Percentiles rank a stretch among this genome's conserved stretches.
Evolutionary conservation across 2,113 vertebrate species (phyloP).

Genomic region (Trematocara zebra): DNA sequence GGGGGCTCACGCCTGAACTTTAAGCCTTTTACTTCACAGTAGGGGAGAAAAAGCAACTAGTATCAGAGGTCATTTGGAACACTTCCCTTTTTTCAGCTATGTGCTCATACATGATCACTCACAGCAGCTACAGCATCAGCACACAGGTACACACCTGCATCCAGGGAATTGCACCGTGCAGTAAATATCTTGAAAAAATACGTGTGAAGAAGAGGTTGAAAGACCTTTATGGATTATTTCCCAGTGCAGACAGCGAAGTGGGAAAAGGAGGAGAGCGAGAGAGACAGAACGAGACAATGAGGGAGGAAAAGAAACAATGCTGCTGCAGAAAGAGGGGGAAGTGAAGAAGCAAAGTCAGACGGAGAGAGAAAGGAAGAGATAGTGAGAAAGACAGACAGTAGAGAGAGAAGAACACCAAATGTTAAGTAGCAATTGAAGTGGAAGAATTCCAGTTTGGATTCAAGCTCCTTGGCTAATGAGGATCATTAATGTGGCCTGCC

Average conservation of each 20-base stretch:
- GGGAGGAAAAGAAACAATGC: neutral
- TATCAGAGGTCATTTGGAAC: conserved; percentile 40
- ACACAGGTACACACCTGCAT: neutral
- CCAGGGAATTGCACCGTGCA: neutral
- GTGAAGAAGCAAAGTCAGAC: neutral
- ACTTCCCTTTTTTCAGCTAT: conserved; percentile 9
- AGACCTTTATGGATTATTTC: conserved; percentile 33
- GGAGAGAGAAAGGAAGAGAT: neutral
- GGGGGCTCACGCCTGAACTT: conserved; percentile 46
- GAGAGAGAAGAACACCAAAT: conserved; percentile 19
- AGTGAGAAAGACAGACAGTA: neutral
- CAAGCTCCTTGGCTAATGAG: conserved; percentile 52
- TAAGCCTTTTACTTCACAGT: conserved; percentile 47
- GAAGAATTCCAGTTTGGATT: conserved; percentile 53
- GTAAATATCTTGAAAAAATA: conserved; percentile 37
- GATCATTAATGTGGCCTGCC: conserved; percentile 51
- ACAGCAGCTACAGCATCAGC: neutral
- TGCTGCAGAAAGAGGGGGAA: neutral
- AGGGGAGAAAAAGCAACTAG: conserved; percentile 20
- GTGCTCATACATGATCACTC: neutral
- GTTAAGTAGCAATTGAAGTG: conserved; percentile 33
- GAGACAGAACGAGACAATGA: neutral
- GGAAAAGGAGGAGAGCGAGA: neutral
- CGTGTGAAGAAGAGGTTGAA: conserved; percentile 25
- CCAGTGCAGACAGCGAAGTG: conserved; percentile 3